These are phyloP conservation scores for Eristalis arbustorum DNA, from an alignment of 2,888 invertebrate species.

Conservation along the genomic window DNA sequence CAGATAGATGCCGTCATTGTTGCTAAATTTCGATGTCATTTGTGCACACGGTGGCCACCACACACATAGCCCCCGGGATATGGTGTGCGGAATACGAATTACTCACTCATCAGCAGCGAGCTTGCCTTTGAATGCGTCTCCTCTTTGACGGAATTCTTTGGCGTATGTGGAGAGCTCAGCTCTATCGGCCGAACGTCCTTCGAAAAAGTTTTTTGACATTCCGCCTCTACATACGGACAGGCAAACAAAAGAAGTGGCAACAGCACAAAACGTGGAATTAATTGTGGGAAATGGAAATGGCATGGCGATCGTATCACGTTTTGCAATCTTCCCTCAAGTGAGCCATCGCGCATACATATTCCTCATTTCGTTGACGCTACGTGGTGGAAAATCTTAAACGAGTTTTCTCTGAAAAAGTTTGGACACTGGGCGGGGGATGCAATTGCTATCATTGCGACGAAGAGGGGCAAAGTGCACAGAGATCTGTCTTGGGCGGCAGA, in stretches of 20 bases:
- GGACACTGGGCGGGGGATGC: too few relatives aligned
- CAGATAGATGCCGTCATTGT: constrained; percentile 48
- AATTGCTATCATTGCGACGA: too few relatives aligned
- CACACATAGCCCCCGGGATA: constrained; percentile 4
- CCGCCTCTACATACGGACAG: not conserved
- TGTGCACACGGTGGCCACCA: not conserved
- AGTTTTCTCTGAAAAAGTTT: not conserved
- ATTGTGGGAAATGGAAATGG: constrained; percentile 35
- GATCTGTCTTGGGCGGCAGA: too few relatives aligned
- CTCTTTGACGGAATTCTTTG: constrained; percentile 29
- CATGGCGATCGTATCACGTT: constrained; percentile 40
- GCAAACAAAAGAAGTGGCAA: constrained; percentile 13
- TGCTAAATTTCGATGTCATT: constrained; percentile 58
- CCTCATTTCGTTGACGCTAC: not conserved
- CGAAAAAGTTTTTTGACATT: constrained; percentile 55
- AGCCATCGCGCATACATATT: constrained; percentile 1
- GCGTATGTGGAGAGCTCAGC: constrained; percentile 17
- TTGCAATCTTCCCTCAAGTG: constrained; percentile 23
- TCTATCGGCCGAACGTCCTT: constrained; percentile 54
- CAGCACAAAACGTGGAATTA: constrained; percentile 36
- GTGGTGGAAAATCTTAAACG: not conserved
- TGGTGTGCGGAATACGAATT: constrained; percentile 51
- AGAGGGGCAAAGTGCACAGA: too few relatives aligned
- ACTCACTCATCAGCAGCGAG: constrained; percentile 6
- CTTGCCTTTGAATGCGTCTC: constrained; percentile 3